Evolutionary conservation across 1,140 invertebrate genomes (phyloP).

Genomic region (Procambarus clarkii): DNA sequence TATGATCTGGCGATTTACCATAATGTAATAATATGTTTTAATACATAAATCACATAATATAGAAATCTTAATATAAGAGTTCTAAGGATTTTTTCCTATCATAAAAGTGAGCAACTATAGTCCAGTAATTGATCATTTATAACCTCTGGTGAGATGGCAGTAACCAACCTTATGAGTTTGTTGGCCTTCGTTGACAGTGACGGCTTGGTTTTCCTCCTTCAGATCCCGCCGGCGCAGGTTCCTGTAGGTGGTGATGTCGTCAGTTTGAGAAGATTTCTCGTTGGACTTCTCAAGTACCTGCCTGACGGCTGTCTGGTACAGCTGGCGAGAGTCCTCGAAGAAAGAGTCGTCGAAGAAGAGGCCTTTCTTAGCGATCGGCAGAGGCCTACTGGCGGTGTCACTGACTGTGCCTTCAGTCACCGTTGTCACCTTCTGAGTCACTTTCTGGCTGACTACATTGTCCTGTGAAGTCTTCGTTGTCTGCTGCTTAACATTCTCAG

Average conservation of each 20-base stretch:
- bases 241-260: slow-evolving; percentile 48
- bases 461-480: not conserved
- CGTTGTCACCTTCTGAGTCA: not conserved
- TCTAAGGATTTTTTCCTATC: too few species aligned
- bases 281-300: slow-evolving; percentile 39
- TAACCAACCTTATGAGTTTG: slow-evolving; percentile 28
- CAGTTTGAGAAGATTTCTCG: not conserved
- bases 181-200: slow-evolving; percentile 14
- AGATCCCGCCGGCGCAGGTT: slow-evolving; percentile 46
- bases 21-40: too few species aligned
- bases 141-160: too few species aligned
- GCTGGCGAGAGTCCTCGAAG: slow-evolving; percentile 41
- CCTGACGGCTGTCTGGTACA: slow-evolving; percentile 27
- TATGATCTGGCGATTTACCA: too few species aligned
- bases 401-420: not conserved
- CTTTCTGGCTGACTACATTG: not conserved
- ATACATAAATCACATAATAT: too few species aligned
- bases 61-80: too few species aligned
- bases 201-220: slow-evolving; percentile 43
- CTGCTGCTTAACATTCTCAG: not conserved
- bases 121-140: too few species aligned
- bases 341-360: slow-evolving; percentile 46
- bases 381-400: not conserved
- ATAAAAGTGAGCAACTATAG: too few species aligned
- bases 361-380: slow-evolving; percentile 42